Evolutionary conservation across 2,797 vertebrate species (phyloP), one percentile per base, ranked within the genome.

Genomic region (Kryptopterus vitreolus): DNA sequence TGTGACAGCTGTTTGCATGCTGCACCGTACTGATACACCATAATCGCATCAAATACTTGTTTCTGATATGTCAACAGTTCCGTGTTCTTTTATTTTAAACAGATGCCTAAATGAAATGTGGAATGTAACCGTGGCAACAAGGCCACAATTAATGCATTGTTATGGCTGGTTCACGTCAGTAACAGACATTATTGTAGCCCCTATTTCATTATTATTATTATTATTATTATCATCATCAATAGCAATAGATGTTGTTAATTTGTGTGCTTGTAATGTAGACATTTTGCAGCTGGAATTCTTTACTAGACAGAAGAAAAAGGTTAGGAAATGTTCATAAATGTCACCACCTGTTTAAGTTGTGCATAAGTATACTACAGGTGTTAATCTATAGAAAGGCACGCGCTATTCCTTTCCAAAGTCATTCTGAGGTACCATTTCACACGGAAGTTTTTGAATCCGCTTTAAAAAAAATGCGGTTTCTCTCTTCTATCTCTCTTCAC

Each of bases 391-490:
- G 43, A 22, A 2, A 46, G 33, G 10, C 31, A 43, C 38, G 10
- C 38, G 10, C 38, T 43, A 43, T 43, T 43, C 10, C 10, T 6
- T n/a, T 43, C 26, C 31, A 3, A 29, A 58, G 61, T 66, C 18
- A 46, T 43, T 29, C 46, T 1, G 12, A 1, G 62, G 71, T 76
- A 48, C 33, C 57, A 20, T 52, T 48, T 79, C 53, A 16, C 52
- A 24, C 31, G 15, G 16, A 15, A 7, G 5, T 31, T 69, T 35
- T 50, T 26, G 69, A n/a, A 57, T 31, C 58, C 9, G 43, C 68
- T 57, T 53, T 29, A 62, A 29, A 46, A 62, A 24, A 46, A 46
- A 74, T 70, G 70, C 77, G 63, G 3, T 74, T n/a, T 58, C n/a
- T n/a, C n/a, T n/a, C n/a, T n/a, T n/a, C n/a, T n/a, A n/a, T n/a